These are phyloP conservation scores for Merops nubicus DNA, from an alignment of 2,113 vertebrate species.

Conservation along the genomic window DNA sequence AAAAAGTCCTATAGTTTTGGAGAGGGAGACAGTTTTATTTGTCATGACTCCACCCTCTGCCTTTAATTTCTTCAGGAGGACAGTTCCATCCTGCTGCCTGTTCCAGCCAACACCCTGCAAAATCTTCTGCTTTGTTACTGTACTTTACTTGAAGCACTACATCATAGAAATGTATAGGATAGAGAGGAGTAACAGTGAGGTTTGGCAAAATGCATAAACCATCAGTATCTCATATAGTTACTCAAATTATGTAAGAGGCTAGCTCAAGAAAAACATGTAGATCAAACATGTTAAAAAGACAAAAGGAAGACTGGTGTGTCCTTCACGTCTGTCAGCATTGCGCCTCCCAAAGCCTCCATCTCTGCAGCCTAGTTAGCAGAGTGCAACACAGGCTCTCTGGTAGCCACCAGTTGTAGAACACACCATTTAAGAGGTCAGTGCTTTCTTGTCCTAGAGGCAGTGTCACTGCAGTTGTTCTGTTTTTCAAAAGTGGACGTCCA, in stretches of 20 bases:
- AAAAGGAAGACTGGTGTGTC: background rate
- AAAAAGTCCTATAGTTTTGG: background rate
- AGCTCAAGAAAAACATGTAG: background rate
- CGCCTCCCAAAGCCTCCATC: background rate
- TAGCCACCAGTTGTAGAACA: background rate
- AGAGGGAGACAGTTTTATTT: background rate
- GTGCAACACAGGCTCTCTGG: background rate
- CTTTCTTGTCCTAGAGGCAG: background rate
- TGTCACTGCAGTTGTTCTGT: background rate
- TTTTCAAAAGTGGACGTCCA: background rate
- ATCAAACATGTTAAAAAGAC: background rate
- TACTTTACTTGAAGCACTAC: background rate
- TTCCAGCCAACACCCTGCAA: too few species aligned
- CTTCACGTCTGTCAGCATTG: background rate
- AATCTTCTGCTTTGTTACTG: background rate
- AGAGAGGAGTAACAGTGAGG: background rate
- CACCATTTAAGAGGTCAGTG: background rate
- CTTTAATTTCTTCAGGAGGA: background rate
- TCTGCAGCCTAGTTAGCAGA: background rate
- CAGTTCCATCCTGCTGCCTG: background rate
- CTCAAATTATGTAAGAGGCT: background rate
- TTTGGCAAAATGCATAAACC: background rate
- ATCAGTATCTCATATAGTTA: background rate
- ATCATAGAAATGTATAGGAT: background rate
- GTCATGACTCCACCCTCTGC: background rate